Base-by-base conservation (phyloP, 2,113 vertebrate species). In the Mormyrus lacerda region DNA sequence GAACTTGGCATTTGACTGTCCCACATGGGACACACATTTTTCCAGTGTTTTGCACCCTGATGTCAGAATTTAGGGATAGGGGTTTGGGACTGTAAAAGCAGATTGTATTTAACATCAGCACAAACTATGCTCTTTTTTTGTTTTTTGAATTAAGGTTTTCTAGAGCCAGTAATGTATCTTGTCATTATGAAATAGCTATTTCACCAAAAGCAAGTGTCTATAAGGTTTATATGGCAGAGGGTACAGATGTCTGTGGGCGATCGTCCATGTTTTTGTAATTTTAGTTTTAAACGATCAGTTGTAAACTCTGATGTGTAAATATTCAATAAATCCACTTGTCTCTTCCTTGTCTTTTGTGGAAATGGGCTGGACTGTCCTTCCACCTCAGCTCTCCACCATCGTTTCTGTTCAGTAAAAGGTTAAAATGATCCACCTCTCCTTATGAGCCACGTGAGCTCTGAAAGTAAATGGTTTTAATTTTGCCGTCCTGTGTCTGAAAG, bases 101-200 rank as follows among this genome's bases (percentile, higher is more conserved):
- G 35, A 85, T 19, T 91, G 21, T 94, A 93, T 94, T 93, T 92
- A 93, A 79, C 88, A 79, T 90, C 0, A 3, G 90, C 65, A 87
- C 24, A 89, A 44, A 87, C 4, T 15, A 3, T 15, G 3, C 88
- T 87, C 85, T 86, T 31, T 35, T 76, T 79, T 42, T 42, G 89
- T 90, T 89, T 79, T 13, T 88, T 85, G 65, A 19, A 24, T 73
- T 47, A 44, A 84, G 55, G 55, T 61, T 61, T 90, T 89, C 91
- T 90, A 91, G 58, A 50, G 61, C 27, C 89, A 83, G 91, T 94
- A 92, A 92, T 95, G 92, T 94, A 93, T 90, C 73, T 42, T 88
- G 76, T 90, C 85, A 88, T 88, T 87, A 79, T 79, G 35, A 42
- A 42, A 39, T 19, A 27, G 35, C 13, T 39, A 79, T 79, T 35